Base-by-base conservation (phyloP, 2,113 vertebrate genomes). In the Ammodytes dubius region DNA sequence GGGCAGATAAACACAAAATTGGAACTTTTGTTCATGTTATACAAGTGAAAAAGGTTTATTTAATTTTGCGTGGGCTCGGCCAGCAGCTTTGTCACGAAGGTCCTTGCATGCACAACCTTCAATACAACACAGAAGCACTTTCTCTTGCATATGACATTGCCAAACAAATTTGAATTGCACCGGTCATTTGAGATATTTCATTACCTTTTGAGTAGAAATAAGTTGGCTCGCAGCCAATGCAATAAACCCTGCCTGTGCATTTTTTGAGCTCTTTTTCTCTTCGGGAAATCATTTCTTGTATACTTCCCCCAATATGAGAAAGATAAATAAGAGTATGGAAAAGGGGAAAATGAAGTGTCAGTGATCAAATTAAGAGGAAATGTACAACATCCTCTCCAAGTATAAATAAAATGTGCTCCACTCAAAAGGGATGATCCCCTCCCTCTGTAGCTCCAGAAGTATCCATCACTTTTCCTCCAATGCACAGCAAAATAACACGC, bases 121-220 rank as follows among this genome's bases (percentile, higher is more conserved):
- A 14, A 82, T 77, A 83, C 85, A 92, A 88, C 84, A 87, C 75
- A 75, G 50, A 82, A 61, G 61, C 42, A 71, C 66, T 75, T 82
- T 88, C 83, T 74, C 79, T 84, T 70, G 82, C 78, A 89, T 87
- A 87, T 86, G 52, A 84, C 91, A 93, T 82, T 67, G 81, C 90
- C 77, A 63, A 74, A 86, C 84, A 91, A 91, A 91, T 88, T 83
- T 74, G 83, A 90, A 88, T 91, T 82, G 82, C 88, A 87, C 69
- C 66, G 88, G 86, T 91, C 87, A 92, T 93, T 90, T 88, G 53
- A 85, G 86, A 89, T 58, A 91, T 89, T 92, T 92, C 74, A 91
- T 87, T 92, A 88, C 88, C 88, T 92, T 90, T 74, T 87, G 52
- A 84, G 77, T 79, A 86, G 87, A 85, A 92, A 89, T 77, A 73